phyloP scores from a whole-genome alignment of 1,140 invertebrate species.

The Mycetomoellerius zeteki region DNA sequence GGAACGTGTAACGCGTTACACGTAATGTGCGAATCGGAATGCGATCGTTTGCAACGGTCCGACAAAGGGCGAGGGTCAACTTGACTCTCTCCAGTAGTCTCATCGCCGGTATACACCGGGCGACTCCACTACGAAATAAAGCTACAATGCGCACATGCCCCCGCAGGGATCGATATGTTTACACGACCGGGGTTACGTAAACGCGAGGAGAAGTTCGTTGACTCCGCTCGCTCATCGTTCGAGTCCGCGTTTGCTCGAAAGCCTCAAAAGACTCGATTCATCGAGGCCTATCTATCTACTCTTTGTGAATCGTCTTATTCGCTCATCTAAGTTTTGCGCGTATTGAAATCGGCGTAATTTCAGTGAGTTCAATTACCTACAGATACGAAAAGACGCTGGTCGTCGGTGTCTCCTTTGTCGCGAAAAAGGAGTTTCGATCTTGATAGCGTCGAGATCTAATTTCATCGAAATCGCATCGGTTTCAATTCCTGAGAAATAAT shows the following conservation, averaged over 20 bases:
- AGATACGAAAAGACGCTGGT: not conserved
- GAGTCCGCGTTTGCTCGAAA: conserved; percentile 14
- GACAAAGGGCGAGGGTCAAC: conserved; percentile 24
- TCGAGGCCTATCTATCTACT: conserved; percentile 7
- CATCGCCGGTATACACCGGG: not conserved
- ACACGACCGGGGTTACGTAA: conserved; percentile 52
- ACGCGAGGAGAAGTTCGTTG: conserved; percentile 54
- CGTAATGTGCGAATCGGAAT: conserved; percentile 23
- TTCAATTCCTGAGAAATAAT: not conserved
- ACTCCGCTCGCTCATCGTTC: conserved; percentile 39
- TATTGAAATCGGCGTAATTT: conserved; percentile 10
- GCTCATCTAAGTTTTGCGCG: not conserved
- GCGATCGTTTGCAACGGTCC: conserved; percentile 14
- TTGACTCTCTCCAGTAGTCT: conserved; percentile 13
- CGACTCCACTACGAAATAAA: conserved; percentile 42
- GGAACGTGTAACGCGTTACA: not conserved
- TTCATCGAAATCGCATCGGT: not conserved
- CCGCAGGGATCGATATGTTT: conserved; percentile 49
- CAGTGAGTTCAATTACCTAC: not conserved
- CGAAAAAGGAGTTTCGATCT: conserved; percentile 10
- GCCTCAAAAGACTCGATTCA: conserved; percentile 6
- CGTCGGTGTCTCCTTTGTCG: not conserved
- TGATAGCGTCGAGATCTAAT: not conserved
- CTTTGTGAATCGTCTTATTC: conserved; percentile 36
- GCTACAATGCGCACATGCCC: conserved; percentile 40